Evolutionary conservation across 35 echinoderm and acorn worm genomes (phyloP).

Genomic region (Ptychodera flava): DNA sequence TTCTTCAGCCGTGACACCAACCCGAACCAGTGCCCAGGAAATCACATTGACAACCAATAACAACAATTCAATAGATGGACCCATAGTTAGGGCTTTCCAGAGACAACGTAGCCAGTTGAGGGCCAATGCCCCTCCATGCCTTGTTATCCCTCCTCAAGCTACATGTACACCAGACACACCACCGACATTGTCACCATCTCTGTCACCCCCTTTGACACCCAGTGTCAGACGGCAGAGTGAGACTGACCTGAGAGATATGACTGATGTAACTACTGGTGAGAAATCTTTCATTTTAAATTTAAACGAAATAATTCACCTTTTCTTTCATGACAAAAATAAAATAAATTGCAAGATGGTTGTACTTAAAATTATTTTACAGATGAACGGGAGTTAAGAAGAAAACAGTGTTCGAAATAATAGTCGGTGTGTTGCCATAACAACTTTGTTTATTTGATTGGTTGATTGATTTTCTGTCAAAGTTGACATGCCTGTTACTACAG

Average conservation of each 20-base stretch:
- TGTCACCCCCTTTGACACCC: not conserved
- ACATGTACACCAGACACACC: not conserved
- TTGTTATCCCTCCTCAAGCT: not conserved
- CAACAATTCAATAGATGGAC: not conserved
- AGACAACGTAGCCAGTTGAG: not conserved
- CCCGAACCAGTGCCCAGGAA: not conserved
- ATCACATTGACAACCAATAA: too few relatives aligned
- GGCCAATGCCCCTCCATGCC: not conserved
- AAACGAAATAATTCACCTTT: too few relatives aligned
- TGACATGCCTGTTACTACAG: too few relatives aligned
- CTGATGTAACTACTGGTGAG: not conserved
- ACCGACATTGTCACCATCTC: not conserved
- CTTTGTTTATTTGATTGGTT: too few relatives aligned
- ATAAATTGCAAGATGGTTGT: too few relatives aligned
- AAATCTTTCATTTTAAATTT: not conserved
- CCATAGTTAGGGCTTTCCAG: not conserved
- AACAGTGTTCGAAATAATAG: too few relatives aligned
- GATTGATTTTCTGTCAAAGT: too few relatives aligned
- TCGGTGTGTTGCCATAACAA: too few relatives aligned
- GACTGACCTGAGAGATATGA: not conserved
- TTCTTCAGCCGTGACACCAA: not conserved
- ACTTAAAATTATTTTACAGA: too few relatives aligned
- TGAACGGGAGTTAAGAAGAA: too few relatives aligned
- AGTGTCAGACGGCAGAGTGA: not conserved
- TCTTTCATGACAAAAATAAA: too few relatives aligned